Evolutionary conservation across 2,888 invertebrate species (phyloP).

Genomic region (Ormyrus nitidulus): DNA sequence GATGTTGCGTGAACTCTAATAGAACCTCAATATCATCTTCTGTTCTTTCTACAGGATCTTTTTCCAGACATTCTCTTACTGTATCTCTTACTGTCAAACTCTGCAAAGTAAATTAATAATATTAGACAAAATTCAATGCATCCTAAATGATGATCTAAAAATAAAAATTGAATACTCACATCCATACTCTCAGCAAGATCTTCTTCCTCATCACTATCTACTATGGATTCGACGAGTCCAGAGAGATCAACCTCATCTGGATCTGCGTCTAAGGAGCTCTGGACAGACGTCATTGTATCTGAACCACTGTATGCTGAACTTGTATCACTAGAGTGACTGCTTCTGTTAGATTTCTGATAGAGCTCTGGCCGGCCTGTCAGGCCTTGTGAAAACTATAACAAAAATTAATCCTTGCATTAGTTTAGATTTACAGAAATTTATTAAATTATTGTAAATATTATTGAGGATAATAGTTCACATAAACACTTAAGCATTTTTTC

Average conservation of each 20-base stretch:
- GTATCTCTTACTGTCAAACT: conserved; percentile 94
- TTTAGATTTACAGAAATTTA: not conserved
- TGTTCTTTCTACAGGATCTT: conserved; percentile 95
- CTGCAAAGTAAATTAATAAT: conserved; percentile 70
- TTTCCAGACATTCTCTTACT: conserved; percentile 97
- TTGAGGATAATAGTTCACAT: no score
- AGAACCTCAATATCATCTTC: conserved; percentile 97
- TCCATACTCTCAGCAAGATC: conserved; percentile 94
- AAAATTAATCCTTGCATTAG: conserved; percentile 18
- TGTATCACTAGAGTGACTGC: conserved; percentile 93
- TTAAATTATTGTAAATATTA: not conserved
- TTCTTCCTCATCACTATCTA: conserved; percentile 97
- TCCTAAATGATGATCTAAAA: not conserved
- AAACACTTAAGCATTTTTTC: no score
- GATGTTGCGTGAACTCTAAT: conserved; percentile 97
- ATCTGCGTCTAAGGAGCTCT: conserved; percentile 85
- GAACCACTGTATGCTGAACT: conserved; percentile 97
- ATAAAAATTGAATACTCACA: conserved; percentile 76
- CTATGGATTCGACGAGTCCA: conserved; percentile 95
- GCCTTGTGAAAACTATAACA: conserved; percentile 72
- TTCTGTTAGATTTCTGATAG: conserved; percentile 89
- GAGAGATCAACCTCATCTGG: conserved; percentile 92
- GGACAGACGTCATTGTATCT: conserved; percentile 96
- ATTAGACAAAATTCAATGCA: not conserved
- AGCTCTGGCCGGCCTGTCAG: conserved; percentile 81